These are phyloP conservation scores for Cantharis rustica DNA, from an alignment of 2,888 invertebrate genomes.

Conservation along the genomic window DNA sequence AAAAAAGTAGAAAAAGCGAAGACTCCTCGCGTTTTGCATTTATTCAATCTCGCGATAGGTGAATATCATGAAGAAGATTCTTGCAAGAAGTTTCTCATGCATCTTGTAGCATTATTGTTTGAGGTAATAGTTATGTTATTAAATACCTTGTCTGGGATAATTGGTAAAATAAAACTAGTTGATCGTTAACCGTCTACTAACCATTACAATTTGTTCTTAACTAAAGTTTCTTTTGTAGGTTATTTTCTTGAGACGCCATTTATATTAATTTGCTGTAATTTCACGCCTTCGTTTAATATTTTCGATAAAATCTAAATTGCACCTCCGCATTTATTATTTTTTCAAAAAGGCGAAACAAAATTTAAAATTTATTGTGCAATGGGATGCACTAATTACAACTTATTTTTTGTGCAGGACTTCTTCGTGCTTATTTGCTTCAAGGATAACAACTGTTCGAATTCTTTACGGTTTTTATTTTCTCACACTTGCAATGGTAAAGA, in stretches of 20 bases:
- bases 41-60: not conserved
- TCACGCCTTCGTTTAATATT: not conserved
- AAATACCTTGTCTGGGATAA: conserved; percentile 29
- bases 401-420: not conserved
- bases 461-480: not conserved
- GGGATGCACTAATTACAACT: not conserved
- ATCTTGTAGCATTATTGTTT: conserved; percentile 19
- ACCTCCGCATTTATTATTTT: not conserved
- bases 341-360: not conserved
- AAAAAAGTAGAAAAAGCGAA: too few species aligned
- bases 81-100: not conserved
- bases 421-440: not conserved
- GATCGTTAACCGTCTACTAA: conserved; percentile 21
- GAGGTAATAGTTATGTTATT: conserved; percentile 28
- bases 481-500: not conserved
- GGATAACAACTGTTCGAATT: not conserved
- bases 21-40: not conserved
- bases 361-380: not conserved
- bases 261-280: not conserved
- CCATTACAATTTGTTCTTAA: conserved; percentile 20
- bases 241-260: not conserved
- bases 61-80: not conserved
- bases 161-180: conserved; percentile 32
- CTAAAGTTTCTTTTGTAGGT: conserved; percentile 15
- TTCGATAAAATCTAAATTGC: not conserved